These are phyloP conservation scores for Todiramphus saurophagus DNA, from an alignment of 2,113 vertebrate genomes.

Conservation along the genomic window DNA sequence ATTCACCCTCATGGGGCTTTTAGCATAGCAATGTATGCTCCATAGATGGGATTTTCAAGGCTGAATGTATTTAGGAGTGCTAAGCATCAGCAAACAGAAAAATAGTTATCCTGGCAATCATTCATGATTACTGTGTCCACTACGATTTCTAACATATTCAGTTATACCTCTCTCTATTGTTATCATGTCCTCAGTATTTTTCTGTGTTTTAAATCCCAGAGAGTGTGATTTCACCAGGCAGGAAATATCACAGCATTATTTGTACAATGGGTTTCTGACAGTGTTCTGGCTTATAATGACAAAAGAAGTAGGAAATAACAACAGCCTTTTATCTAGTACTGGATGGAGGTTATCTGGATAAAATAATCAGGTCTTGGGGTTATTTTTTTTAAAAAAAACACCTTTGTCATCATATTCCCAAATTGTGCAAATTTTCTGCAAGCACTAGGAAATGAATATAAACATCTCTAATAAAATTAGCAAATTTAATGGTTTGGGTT, in stretches of 20 bases:
- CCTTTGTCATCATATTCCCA: not conserved
- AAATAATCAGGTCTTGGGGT: not conserved
- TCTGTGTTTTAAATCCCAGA: not conserved
- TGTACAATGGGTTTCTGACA: not conserved
- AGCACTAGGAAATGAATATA: not conserved
- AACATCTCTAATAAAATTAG: not conserved
- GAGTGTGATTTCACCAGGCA: not conserved
- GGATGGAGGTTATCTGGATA: not conserved
- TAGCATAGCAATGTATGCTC: not conserved
- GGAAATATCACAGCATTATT: not conserved
- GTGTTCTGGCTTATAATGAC: not conserved
- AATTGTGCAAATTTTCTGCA: not conserved
- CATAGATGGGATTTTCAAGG: slow-evolving; percentile 4
- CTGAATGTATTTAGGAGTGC: slow-evolving; percentile 5
- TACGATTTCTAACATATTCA: not conserved
- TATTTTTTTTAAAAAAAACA: not conserved
- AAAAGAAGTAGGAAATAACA: not conserved
- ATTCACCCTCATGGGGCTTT: not conserved
- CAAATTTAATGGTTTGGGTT: not conserved
- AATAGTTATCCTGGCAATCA: not conserved
- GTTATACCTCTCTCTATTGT: not conserved
- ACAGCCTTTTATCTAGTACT: not conserved
- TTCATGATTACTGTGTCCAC: not conserved
- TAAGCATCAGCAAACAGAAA: not conserved
- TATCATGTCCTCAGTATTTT: not conserved